A percentile compares a stretch with the other conserved stretches of the same genome.
Evolutionary conservation across 2,797 vertebrate genomes (phyloP).

Genomic region (Erpetoichthys calabaricus): DNA sequence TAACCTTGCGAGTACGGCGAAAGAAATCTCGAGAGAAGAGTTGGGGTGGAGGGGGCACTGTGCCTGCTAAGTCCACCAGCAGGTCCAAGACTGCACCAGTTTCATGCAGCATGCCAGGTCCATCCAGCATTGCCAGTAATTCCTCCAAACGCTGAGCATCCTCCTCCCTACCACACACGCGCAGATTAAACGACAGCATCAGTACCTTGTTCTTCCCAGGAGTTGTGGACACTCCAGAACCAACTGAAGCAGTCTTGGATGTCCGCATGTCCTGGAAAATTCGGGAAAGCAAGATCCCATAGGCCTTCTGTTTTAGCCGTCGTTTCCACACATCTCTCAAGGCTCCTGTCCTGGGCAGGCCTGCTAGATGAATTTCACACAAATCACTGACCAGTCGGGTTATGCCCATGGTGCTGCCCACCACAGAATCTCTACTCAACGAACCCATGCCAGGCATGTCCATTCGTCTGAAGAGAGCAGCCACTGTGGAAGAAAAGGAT

Average conservation of each 20-base stretch:
- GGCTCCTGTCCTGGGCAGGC: constrained; percentile 59
- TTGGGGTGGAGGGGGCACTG: constrained; percentile 45
- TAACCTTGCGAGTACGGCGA: constrained; percentile 45
- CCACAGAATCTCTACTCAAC: constrained; percentile 8
- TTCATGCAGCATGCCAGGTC: constrained; percentile 38
- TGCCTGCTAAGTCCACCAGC: constrained; percentile 74
- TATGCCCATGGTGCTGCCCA: constrained; percentile 52
- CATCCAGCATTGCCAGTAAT: constrained; percentile 55
- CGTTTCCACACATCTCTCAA: constrained; percentile 52
- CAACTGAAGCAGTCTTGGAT: constrained; percentile 24
- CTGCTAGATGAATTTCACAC: constrained; percentile 67
- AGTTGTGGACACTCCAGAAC: constrained; percentile 34
- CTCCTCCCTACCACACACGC: constrained; percentile 60
- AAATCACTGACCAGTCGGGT: constrained; percentile 66
- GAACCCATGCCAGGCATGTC: no score
- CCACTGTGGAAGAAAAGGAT: no score
- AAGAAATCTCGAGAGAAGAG: constrained; percentile 55
- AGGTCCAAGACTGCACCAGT: constrained; percentile 66
- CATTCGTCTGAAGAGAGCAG: no score
- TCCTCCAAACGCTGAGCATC: constrained; percentile 78
- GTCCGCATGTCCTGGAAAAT: constrained; percentile 62
- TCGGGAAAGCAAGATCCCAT: constrained; percentile 63
- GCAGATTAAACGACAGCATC: constrained; percentile 84
- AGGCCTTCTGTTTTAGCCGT: constrained; percentile 60
- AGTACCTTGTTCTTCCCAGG: constrained; percentile 77